Conservation (phyloP, 2,888 invertebrate genomes). For the Diaperis boleti region DNA sequence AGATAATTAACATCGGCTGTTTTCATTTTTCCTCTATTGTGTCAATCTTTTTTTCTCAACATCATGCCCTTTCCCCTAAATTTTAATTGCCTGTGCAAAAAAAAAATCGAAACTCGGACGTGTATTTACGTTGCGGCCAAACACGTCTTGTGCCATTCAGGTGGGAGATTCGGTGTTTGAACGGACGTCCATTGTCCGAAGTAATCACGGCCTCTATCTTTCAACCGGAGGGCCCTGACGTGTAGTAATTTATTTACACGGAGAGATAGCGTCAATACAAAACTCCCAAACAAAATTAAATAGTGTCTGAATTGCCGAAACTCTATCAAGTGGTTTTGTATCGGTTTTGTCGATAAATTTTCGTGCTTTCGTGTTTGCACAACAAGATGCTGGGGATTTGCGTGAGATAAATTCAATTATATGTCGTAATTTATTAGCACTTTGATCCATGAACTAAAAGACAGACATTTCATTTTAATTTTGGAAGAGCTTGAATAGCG, state of each 20-base stretch:
- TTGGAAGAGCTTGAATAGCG: no score
- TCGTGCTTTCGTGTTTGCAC: background rate
- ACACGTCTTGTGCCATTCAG: conserved; percentile 28
- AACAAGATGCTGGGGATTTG: background rate
- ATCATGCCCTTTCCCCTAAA: no score
- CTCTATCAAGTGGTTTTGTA: conserved; percentile 33
- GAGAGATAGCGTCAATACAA: conserved; percentile 30
- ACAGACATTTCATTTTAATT: no score
- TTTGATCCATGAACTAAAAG: no score
- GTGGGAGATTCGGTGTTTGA: conserved; percentile 32
- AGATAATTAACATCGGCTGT: no score
- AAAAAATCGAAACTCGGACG: background rate
- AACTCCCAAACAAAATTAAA: conserved; percentile 22
- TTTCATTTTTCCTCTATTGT: no score
- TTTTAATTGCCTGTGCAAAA: no score
- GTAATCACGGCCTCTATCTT: conserved; percentile 36
- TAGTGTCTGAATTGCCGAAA: conserved; percentile 29
- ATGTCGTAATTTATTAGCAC: no score
- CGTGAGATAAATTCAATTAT: no score
- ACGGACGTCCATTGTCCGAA: conserved; percentile 38
- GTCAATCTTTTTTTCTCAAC: no score
- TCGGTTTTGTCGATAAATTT: conserved; percentile 26
- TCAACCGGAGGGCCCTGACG: conserved; percentile 26
- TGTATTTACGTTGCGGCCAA: background rate
- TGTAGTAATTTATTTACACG: conserved; percentile 30